Percentiles rank a stretch among this genome's conserved stretches.
These are phyloP conservation scores for Rhyacophila brunnea DNA, from an alignment of 1,140 invertebrate species.

Conservation along the genomic window DNA sequence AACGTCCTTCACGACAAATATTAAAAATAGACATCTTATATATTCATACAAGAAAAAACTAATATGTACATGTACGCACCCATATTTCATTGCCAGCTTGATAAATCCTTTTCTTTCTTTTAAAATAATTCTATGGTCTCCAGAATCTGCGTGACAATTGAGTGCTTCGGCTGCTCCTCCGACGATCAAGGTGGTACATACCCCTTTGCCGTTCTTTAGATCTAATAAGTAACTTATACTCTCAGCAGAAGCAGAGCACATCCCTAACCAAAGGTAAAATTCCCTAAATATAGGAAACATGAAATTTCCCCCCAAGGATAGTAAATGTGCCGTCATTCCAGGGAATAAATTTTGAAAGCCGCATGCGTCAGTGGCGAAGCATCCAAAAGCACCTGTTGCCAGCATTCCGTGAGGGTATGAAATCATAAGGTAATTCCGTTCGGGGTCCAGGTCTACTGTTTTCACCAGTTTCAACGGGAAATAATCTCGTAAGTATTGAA, in stretches of 20 bases:
- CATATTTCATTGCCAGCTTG: constrained; percentile 72
- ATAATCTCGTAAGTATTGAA: background rate
- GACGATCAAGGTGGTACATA: background rate
- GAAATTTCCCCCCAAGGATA: background rate
- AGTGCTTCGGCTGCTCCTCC: background rate
- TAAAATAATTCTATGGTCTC: constrained; percentile 68
- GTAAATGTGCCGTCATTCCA: background rate
- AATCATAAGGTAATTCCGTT: background rate
- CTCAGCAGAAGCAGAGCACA: background rate
- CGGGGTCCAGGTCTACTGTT: background rate
- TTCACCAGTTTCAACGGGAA: background rate
- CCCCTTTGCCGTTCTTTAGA: background rate
- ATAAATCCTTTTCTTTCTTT: constrained; percentile 79
- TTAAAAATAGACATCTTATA: too few species aligned
- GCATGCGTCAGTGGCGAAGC: background rate
- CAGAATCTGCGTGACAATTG: constrained; percentile 32
- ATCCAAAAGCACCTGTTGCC: background rate
- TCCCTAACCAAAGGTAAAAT: background rate
- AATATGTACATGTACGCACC: constrained; percentile 54
- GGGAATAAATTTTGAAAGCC: background rate
- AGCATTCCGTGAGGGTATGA: background rate
- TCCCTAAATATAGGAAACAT: background rate
- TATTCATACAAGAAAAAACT: too few species aligned
- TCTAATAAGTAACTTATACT: background rate
- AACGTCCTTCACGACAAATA: too few species aligned